A percentile compares a stretch with the other conserved stretches of the same genome.
Conservation (phyloP, 1,140 invertebrate genomes). For the Drosophila santomea region DNA sequence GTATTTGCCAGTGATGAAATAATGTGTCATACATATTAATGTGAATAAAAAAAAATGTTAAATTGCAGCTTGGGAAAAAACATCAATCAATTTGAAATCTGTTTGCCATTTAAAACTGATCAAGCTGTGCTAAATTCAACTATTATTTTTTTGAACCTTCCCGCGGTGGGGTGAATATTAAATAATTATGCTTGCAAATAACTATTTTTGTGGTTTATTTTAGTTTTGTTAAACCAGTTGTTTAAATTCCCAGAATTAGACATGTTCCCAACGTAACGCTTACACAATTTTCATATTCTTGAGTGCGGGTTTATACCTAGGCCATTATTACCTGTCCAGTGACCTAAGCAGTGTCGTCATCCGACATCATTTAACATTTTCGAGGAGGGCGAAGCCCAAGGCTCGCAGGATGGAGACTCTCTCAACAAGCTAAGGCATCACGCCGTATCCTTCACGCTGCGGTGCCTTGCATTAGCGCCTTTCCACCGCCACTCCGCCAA, state of each 20-base stretch:
- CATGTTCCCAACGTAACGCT: neutral
- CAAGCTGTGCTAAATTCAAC: too few species aligned
- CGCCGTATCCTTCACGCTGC: conserved; percentile 72
- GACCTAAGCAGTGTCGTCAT: conserved; percentile 34
- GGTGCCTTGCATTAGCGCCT: conserved; percentile 74
- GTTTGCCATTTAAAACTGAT: too few species aligned
- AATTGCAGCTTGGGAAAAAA: neutral
- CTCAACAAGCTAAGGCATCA: conserved; percentile 36
- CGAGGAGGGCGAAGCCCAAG: neutral
- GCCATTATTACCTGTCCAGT: conserved; percentile 35
- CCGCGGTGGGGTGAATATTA: too few species aligned
- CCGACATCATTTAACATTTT: conserved; percentile 45
- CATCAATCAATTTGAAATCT: neutral
- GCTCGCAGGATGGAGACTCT: conserved; percentile 13
- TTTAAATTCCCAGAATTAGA: neutral
- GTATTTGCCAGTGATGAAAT: neutral
- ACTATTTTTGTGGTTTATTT: too few species aligned
- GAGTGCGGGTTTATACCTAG: neutral
- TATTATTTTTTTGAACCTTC: too few species aligned
- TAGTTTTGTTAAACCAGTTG: too few species aligned
- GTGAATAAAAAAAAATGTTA: neutral
- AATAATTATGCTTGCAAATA: too few species aligned
- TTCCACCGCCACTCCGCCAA: conserved; percentile 2
- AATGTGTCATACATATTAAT: too few species aligned
- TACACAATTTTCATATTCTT: neutral